These are phyloP conservation scores for Watsonalla cultraria DNA, from an alignment of 2,888 invertebrate genomes.

Conservation along the genomic window DNA sequence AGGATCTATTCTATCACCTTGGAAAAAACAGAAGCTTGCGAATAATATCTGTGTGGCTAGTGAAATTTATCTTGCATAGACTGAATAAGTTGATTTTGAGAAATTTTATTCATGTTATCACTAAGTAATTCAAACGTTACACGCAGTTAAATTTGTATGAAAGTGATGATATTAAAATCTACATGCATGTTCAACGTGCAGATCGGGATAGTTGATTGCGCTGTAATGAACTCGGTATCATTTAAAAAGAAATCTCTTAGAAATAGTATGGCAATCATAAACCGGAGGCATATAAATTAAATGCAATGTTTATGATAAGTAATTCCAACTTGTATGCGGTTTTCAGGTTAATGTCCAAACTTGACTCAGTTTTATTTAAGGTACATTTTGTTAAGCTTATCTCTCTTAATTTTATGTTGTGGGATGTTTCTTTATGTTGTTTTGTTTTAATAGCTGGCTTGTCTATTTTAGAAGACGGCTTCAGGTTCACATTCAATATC, in stretches of 20 bases:
- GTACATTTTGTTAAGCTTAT: constrained; percentile 21
- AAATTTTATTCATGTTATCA: not conserved
- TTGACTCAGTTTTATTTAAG: constrained; percentile 22
- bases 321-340: constrained; percentile 20
- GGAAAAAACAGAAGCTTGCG: not conserved
- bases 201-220: not conserved
- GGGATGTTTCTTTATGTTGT: constrained; percentile 5
- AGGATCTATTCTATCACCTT: not conserved
- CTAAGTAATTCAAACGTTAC: not conserved
- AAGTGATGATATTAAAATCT: not conserved
- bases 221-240: not conserved
- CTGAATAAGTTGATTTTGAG: not conserved
- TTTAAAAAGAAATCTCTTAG: constrained; percentile 13
- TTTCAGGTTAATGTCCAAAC: constrained; percentile 39
- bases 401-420: constrained; percentile 17
- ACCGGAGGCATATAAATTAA: constrained; percentile 24
- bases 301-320: constrained; percentile 26
- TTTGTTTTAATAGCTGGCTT: constrained; percentile 9
- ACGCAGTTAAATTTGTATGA: not conserved
- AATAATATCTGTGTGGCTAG: no score
- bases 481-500: not conserved
- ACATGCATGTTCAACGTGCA: not conserved
- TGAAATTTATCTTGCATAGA: not conserved
- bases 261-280: constrained; percentile 26
- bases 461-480: not conserved